Evolutionary conservation across 2,113 vertebrate genomes (phyloP).

Genomic region (Corydoras sp.): DNA sequence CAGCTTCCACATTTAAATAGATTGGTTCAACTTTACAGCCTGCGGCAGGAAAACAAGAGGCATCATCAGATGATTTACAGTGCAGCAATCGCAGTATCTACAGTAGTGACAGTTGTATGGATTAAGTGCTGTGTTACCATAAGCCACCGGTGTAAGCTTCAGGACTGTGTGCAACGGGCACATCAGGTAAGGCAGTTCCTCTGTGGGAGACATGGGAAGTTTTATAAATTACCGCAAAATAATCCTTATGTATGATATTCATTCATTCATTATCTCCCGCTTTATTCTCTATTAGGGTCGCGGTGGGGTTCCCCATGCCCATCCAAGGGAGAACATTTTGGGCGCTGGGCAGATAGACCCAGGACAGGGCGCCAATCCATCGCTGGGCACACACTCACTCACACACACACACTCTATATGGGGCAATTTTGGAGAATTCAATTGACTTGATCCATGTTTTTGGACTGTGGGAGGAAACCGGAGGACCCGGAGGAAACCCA

Average conservation of each 20-base stretch:
- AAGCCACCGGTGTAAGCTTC: constrained; percentile 93
- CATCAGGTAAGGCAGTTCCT: constrained; percentile 93
- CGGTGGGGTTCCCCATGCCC: no score
- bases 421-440: no score
- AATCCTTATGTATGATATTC: background rate
- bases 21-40: constrained; percentile 90
- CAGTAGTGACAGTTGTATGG: background rate
- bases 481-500: no score
- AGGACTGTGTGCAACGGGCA: constrained; percentile 91
- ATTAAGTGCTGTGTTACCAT: constrained; percentile 66
- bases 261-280: no score
- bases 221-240: background rate
- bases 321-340: no score
- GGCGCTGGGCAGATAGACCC: no score
- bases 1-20: constrained; percentile 82
- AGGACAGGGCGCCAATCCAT: no score
- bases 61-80: background rate
- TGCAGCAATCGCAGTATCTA: background rate
- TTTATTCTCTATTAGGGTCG: no score
- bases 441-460: no score
- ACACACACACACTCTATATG: no score
- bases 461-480: no score
- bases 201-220: constrained; percentile 56
- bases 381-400: no score
- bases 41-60: constrained; percentile 39